Evolutionary conservation across 2,888 invertebrate species (phyloP).

Genomic region (Holacanthella duospinosa): DNA sequence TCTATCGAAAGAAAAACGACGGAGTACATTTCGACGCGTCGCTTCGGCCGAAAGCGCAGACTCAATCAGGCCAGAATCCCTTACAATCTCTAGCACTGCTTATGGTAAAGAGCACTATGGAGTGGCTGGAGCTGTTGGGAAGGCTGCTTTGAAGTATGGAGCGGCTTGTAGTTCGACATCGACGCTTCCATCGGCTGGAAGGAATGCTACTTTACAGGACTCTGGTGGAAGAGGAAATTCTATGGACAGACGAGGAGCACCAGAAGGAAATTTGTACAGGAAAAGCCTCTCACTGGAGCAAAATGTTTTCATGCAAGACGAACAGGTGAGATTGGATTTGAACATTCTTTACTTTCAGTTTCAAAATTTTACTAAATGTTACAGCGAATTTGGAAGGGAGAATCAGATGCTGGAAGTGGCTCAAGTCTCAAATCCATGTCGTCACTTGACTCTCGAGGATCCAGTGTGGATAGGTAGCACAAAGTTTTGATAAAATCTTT

Average conservation of each 20-base stretch:
- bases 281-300: conserved; percentile 65
- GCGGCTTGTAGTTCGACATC: conserved; percentile 28
- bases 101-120: conserved; percentile 36
- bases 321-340: conserved; percentile 39
- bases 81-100: conserved; percentile 20
- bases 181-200: conserved; percentile 28
- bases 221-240: conserved; percentile 13
- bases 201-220: conserved; percentile 5
- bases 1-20: conserved; percentile 27
- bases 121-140: conserved; percentile 13
- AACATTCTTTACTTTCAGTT: neutral
- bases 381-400: conserved; percentile 68
- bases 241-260: conserved; percentile 24
- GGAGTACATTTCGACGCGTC: conserved; percentile 34
- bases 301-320: conserved; percentile 45
- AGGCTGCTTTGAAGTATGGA: conserved; percentile 15
- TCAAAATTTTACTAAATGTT: conserved; percentile 6
- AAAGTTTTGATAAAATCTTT: neutral
- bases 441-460: conserved; percentile 52
- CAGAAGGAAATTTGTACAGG: conserved; percentile 48
- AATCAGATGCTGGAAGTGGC: conserved; percentile 61
- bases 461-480: conserved; percentile 62
- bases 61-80: conserved; percentile 12
- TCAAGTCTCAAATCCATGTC: conserved; percentile 68
- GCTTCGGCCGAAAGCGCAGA: conserved; percentile 31